These are phyloP conservation scores for Drosophila neoperkinsi DNA, from an alignment of 2,888 invertebrate genomes.

Conservation along the genomic window DNA sequence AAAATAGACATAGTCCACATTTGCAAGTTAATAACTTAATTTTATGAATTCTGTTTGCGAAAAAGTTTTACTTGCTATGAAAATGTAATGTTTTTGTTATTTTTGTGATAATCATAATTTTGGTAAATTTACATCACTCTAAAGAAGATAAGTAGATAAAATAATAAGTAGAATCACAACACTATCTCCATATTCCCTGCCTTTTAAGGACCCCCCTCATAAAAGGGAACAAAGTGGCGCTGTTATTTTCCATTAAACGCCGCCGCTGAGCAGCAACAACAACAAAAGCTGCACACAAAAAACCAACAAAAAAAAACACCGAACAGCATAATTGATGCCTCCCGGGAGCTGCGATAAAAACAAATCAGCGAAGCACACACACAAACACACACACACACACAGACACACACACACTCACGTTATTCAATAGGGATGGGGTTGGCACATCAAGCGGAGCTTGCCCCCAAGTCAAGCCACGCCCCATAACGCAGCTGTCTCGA, in stretches of 20 bases:
- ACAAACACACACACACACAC: conserved; percentile 50
- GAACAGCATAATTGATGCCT: conserved; percentile 76
- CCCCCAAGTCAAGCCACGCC: conserved; percentile 27
- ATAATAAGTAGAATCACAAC: neutral
- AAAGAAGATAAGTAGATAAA: conserved; percentile 8
- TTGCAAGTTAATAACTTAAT: neutral
- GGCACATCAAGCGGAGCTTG: conserved; percentile 33
- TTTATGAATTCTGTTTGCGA: neutral
- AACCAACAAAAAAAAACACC: conserved; percentile 21
- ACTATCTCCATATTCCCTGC: neutral
- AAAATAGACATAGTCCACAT: neutral
- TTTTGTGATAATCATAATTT: neutral
- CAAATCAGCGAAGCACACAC: conserved; percentile 71
- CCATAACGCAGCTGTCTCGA: conserved; percentile 54
- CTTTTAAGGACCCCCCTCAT: conserved; percentile 25
- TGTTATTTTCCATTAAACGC: conserved; percentile 63
- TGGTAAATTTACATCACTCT: neutral
- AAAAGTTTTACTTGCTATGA: neutral
- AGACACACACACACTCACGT: conserved; percentile 45
- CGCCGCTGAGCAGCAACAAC: conserved; percentile 31
- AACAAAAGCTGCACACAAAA: neutral
- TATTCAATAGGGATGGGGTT: conserved; percentile 18
- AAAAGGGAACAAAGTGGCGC: conserved; percentile 42
- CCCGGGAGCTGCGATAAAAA: conserved; percentile 79
- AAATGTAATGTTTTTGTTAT: neutral